Evolutionary conservation across 2,888 invertebrate genomes (phyloP).

Genomic region (Ephialtes manifestator): DNA sequence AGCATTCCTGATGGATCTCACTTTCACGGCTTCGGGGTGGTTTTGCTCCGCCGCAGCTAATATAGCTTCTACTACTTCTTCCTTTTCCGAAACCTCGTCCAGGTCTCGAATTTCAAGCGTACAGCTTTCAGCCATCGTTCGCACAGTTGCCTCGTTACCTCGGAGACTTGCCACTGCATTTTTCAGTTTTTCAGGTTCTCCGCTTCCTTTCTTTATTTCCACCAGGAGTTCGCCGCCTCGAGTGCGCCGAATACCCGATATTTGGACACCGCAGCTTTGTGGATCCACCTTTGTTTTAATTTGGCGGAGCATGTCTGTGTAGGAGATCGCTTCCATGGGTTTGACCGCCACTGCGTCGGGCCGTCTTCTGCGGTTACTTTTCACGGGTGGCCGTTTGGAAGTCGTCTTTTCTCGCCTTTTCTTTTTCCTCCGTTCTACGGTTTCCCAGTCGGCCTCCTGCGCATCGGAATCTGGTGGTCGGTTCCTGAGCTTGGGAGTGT

Average conservation of each 20-base stretch:
- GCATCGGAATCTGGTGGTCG: too few relatives aligned
- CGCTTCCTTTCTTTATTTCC: constrained; percentile 52
- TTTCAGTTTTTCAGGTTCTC: constrained; percentile 22
- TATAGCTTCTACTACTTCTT: too few relatives aligned
- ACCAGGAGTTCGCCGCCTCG: constrained; percentile 41
- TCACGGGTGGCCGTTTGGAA: neutral
- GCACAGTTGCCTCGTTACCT: constrained; percentile 16
- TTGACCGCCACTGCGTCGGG: neutral
- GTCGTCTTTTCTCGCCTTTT: too few relatives aligned
- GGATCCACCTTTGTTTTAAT: constrained; percentile 22
- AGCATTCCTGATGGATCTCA: too few relatives aligned
- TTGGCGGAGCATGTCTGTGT: constrained; percentile 33
- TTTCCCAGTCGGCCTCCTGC: too few relatives aligned
- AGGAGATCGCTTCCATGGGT: neutral
- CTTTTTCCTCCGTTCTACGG: too few relatives aligned
- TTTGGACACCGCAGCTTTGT: neutral
- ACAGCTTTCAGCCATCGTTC: constrained; percentile 35
- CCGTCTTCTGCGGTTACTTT: neutral
- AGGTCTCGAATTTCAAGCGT: constrained; percentile 66
- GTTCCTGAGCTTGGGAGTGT: too few relatives aligned
- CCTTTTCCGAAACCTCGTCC: constrained; percentile 16
- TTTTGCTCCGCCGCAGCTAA: too few relatives aligned
- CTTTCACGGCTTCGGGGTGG: too few relatives aligned
- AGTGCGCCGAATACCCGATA: constrained; percentile 22
- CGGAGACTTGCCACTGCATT: constrained; percentile 5